These are phyloP conservation scores for Papilio helenus DNA, from an alignment of 1,140 invertebrate genomes.

Conservation along the genomic window DNA sequence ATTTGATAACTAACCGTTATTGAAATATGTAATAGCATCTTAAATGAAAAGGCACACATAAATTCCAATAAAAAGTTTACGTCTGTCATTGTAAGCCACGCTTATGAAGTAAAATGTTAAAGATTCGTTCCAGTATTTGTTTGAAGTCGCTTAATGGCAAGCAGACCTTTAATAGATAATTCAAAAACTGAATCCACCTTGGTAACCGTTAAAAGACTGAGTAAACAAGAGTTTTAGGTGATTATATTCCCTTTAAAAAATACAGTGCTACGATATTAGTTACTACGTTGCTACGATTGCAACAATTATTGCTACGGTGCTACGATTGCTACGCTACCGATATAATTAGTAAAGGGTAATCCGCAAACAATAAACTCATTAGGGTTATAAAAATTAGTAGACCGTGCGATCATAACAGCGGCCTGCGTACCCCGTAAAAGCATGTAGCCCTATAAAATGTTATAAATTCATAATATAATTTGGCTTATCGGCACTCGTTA, in stretches of 20 bases:
- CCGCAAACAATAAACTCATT: conserved; percentile 10
- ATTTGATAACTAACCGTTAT: too few relatives aligned
- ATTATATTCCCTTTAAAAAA: background rate
- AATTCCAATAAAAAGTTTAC: too few relatives aligned
- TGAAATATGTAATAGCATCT: too few relatives aligned
- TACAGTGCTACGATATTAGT: background rate
- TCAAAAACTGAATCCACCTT: background rate
- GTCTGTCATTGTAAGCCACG: too few relatives aligned
- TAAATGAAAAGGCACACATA: too few relatives aligned
- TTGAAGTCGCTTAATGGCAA: too few relatives aligned
- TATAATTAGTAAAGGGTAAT: background rate
- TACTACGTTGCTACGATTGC: background rate
- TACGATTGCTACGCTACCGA: background rate
- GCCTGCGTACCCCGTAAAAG: background rate
- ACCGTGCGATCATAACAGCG: background rate
- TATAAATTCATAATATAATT: conserved; percentile 20
- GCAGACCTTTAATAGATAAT: too few relatives aligned
- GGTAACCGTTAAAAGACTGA: background rate
- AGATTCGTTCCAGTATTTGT: too few relatives aligned
- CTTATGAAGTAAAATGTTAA: too few relatives aligned
- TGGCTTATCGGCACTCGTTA: background rate
- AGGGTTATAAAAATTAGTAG: conserved; percentile 10
- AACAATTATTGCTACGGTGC: too few relatives aligned
- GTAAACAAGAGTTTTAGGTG: background rate
- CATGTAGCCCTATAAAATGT: conserved; percentile 13